These are phyloP conservation scores for Zelostemma sp. DNA, from an alignment of 1,140 invertebrate species.

Conservation along the genomic window DNA sequence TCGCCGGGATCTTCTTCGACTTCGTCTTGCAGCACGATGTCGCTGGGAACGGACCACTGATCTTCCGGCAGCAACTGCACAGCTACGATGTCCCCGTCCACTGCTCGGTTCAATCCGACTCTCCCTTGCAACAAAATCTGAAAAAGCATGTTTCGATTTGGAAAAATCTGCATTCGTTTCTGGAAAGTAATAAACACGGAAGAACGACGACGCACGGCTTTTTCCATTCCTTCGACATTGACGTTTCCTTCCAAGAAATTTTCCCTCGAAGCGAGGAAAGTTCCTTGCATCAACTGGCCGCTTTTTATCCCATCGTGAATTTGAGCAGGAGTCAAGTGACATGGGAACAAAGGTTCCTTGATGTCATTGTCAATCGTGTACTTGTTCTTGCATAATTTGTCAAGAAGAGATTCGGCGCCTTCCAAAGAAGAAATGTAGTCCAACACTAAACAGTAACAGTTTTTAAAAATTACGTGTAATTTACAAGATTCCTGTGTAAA, in stretches of 20 bases:
- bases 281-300: constrained; percentile 86
- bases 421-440: constrained; percentile 63
- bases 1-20: constrained; percentile 76
- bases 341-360: constrained; percentile 82
- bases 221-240: constrained; percentile 82
- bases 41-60: constrained; percentile 90
- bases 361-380: constrained; percentile 74
- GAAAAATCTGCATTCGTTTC: constrained; percentile 15
- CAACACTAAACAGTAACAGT: constrained; percentile 56
- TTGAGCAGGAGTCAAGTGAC: constrained; percentile 84
- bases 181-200: no score
- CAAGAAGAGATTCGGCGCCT: constrained; percentile 75
- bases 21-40: constrained; percentile 88
- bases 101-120: constrained; percentile 90
- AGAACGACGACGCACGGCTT: constrained; percentile 78
- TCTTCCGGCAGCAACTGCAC: constrained; percentile 90
- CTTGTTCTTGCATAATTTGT: constrained; percentile 82
- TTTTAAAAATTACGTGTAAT: constrained; percentile 16
- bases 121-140: constrained; percentile 92
- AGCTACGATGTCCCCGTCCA: constrained; percentile 96
- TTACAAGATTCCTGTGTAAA: constrained; percentile 5
- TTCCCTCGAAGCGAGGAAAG: constrained; percentile 86
- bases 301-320: constrained; percentile 85
- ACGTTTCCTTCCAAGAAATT: constrained; percentile 97
- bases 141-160: constrained; percentile 27